phyloP scores from a whole-genome alignment of 2,113 vertebrate species.

The Cryptotis parvus region DNA sequence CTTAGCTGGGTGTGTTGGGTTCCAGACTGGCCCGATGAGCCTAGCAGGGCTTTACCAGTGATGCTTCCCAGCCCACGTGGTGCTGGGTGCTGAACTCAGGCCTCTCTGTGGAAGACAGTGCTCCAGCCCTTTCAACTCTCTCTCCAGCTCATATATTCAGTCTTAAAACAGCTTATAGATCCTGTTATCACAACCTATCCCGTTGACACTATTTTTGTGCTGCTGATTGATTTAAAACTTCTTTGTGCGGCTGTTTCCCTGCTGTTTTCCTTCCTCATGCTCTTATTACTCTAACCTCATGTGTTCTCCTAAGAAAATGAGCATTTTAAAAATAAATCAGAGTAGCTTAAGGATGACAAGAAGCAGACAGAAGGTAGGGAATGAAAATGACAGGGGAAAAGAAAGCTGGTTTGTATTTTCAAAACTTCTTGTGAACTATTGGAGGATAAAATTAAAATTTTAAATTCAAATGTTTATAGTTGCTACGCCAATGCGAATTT shows the following conservation, averaged over 20 bases:
- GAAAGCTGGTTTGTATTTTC: not conserved
- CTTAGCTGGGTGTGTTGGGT: too few species aligned
- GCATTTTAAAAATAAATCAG: not conserved
- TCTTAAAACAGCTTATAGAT: fast-evolving
- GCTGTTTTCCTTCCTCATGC: not conserved
- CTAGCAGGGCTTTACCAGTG: fast-evolving
- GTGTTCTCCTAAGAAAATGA: not conserved
- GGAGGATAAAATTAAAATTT: not conserved
- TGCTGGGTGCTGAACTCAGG: too few species aligned
- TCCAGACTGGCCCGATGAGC: too few species aligned
- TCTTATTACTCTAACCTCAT: not conserved
- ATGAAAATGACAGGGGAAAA: not conserved
- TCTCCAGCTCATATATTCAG: not conserved
- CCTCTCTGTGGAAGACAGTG: not conserved
- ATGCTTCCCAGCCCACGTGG: not conserved
- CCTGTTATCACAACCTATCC: not conserved
- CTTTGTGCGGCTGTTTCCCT: not conserved
- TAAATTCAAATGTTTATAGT: not conserved
- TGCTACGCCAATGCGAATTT: not conserved
- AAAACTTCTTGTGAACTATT: not conserved
- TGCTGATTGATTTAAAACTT: not conserved
- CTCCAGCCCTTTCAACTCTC: too few species aligned
- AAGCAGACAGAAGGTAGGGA: not conserved
- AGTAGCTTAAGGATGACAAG: not conserved
- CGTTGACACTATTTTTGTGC: too few species aligned